Base-by-base conservation (phyloP, 2,888 invertebrate genomes). In the Oxycera nigricornis region DNA sequence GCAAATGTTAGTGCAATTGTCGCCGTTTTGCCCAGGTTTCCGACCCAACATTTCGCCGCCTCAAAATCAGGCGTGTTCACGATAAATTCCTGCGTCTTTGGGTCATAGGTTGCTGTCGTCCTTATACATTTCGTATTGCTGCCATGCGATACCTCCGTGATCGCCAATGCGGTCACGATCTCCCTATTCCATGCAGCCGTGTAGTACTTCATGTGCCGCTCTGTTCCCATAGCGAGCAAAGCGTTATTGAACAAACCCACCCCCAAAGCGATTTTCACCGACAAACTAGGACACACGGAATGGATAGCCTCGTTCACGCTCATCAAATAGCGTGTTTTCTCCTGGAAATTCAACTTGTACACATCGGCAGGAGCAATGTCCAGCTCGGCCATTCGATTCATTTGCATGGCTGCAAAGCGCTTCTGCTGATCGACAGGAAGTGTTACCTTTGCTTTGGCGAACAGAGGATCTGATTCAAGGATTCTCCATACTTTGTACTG, bases 31-130 rank as follows among this genome's bases (percentile, higher is more conserved):
- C 92, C 91, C 87, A 95, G 88, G 86, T 96, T 96, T 80, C 98
- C 98, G 80, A 93, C 91, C 97, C 97, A 98, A 86, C 96, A 96
- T 88, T 98, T 98, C 72, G 96, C 95, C 7, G 97, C 95, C 85
- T 97, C 94, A 86, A 97, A 94, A 86, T 96, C 94, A 0, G 98
- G 97, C 0, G 97, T 94, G 83, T 97, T 90, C 11, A 98, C 88
- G 73, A 97, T 88, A 86, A 97, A 97, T 85, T 93, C 91, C 86
- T 91, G 88, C 17, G 90, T 90, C 39, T 85, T 83, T 0, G 91
- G 88, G 84, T 97, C 94, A 85, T 93, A 98, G 0, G 91, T 94
- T 2, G 97, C 97, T 6, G 91, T 94, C 0, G 97, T 97, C 80
- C 94, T 89, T 90, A 97, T 93, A 70, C 91, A 91, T 79, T 94